Base-by-base conservation (phyloP, 23 tunicate genomes). In the Oikopleura dioica region DNA sequence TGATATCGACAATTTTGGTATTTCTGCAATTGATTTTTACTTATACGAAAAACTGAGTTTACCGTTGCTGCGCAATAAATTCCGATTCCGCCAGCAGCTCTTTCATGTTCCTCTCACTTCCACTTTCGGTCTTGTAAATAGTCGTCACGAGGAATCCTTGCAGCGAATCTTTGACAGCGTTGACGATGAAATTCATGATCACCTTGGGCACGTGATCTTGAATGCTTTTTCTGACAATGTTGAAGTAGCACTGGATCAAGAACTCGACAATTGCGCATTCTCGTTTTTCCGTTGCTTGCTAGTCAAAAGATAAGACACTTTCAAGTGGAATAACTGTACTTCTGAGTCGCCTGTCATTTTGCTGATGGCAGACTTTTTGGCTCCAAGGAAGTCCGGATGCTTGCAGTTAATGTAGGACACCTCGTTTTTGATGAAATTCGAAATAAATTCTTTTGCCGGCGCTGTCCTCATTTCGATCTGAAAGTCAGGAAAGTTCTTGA, bases 351-450 rank as follows among this genome's bases (percentile, higher is more conserved):
- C n/a, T n/a, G n/a, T n/a, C n/a, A n/a, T n/a, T n/a, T n/a, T n/a
- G n/a, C n/a, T n/a, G n/a, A n/a, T n/a, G n/a, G n/a, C n/a, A n/a
- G n/a, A n/a, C n/a, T n/a, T n/a, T n/a, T n/a, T n/a, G n/a, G n/a
- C n/a, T n/a, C n/a, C n/a, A n/a, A n/a, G n/a, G 33, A 63, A 63
- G 31, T 63, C 72, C 31, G 72, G 72, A 63, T 63, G 72, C 31
- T 63, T 63, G 4, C 30, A 63, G 26, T 63, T 63, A 2, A 63
- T 26, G 33, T 63, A 63, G 2, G 72, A 23, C 31, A 63, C 4
- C 30, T 63, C 72, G 33, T 63, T 63, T 28, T 28, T 23, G n/a
- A 63, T 63, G n/a, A 16, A 63, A 4, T 63, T 24, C n/a, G 4
- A 4, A 28, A 63, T 63, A 28, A 63, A 63, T 21, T 21, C 33